Evolutionary conservation across 2,797 vertebrate species (phyloP).

Genomic region (Catharus ustulatus): DNA sequence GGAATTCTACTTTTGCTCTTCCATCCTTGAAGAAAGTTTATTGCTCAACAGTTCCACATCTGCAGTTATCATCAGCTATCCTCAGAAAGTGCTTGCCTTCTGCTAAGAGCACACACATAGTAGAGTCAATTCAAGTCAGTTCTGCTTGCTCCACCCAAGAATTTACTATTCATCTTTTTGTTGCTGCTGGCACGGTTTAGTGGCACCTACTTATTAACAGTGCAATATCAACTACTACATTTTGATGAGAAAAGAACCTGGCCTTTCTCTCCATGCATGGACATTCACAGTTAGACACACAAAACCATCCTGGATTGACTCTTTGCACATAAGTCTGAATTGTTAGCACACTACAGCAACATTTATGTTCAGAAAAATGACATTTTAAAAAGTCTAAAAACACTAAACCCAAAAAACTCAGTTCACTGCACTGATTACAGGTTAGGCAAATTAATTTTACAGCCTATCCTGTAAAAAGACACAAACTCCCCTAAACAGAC

Average conservation of each 20-base stretch:
- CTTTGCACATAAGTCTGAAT: background rate
- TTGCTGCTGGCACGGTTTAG: background rate
- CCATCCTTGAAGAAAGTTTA: background rate
- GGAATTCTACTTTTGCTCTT: background rate
- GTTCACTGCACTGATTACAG: background rate
- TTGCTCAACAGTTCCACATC: background rate
- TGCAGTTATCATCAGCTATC: background rate
- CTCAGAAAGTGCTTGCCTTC: background rate
- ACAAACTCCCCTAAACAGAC: background rate
- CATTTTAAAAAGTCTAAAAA: background rate
- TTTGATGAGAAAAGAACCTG: background rate
- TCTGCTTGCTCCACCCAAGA: background rate
- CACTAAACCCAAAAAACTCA: rapidly evolving
- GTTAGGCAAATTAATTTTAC: background rate
- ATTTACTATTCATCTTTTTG: background rate
- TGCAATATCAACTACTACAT: background rate
- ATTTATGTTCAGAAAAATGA: background rate
- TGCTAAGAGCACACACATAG: background rate
- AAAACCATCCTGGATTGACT: background rate
- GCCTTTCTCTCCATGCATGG: background rate
- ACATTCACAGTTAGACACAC: background rate
- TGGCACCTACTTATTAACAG: background rate
- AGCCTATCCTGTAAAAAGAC: background rate
- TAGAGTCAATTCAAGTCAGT: background rate
- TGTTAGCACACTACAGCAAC: background rate